Evolutionary conservation across 2,113 vertebrate species (phyloP), one percentile per base, ranked within the genome.

Genomic region (Orycteropus afer): DNA sequence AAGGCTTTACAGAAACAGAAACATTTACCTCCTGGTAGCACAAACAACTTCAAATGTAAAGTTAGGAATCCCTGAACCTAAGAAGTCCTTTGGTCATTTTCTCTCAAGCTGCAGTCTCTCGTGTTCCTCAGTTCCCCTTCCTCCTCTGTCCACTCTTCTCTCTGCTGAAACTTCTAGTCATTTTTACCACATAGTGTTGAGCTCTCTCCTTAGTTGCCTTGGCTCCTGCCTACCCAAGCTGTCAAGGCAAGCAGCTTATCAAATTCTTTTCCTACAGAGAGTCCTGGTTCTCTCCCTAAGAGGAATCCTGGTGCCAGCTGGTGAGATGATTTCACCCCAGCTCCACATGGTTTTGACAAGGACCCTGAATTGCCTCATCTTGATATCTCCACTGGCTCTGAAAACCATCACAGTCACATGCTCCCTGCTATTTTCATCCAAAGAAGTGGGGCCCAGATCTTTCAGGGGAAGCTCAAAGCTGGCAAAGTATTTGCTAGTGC

Each of bases 401-500:
- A 92, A 92, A 89, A 97, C 45, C 63, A 86, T 86, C 65, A 81
- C 71, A 96, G 65, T 93, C 15, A 1, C 59, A 34, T 73, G 49
- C 83, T n/a, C n/a, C 78, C 55, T 79, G 90, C 89, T 96, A 96
- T 97, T 97, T 93, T 59, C 49, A 91, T 87, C 71, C 73, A 81
- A 91, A 92, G 91, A 97, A 81, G 25, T 69, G 86, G 87, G 86
- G 76, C 91, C 93, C 92, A 96, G 77, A 83, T 93, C 96, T 94
- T 97, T 76, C 90, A 93, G 76, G 73, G 80, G 80, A 95, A 84
- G 88, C 90, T 92, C 71, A 77, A 84, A 96, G 55, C 86, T 96
- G 96, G 95, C 92, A 94, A 91, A 96, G 91, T 79, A 86, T 96
- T 93, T 96, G 78, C 78, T 90, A 93, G 47, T 97, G 81, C 92